Conservation (phyloP, 2,888 invertebrate genomes). For the Odontothrips loti region DNA sequence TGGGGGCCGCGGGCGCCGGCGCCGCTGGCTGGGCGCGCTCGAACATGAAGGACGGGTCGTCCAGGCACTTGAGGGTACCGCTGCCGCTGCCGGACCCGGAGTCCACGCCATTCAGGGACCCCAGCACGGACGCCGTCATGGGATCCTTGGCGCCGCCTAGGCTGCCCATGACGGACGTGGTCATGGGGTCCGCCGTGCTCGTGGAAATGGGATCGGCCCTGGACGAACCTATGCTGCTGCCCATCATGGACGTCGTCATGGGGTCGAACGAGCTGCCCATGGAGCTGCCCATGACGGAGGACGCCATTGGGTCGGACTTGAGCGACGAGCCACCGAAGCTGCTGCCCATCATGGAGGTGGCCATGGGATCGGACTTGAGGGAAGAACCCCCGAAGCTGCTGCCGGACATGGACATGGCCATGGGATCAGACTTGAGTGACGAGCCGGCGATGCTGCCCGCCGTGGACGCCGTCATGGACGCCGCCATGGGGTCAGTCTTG, state of each 20-base stretch:
- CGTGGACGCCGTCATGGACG: neutral
- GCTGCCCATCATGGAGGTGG: neutral
- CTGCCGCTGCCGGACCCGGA: slow-evolving; percentile 42
- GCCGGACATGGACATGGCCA: neutral
- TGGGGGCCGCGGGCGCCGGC: neutral
- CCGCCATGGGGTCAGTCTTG: neutral
- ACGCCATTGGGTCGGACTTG: neutral
- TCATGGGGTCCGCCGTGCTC: slow-evolving; percentile 10
- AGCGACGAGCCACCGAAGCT: neutral
- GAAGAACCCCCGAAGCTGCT: neutral
- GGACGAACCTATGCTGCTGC: neutral
- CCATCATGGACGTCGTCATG: slow-evolving; percentile 19
- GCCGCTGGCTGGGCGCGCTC: slow-evolving; percentile 41
- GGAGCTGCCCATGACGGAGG: slow-evolving; percentile 6
- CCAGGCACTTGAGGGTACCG: slow-evolving; percentile 52
- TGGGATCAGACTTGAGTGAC: neutral
- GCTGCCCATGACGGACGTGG: slow-evolving; percentile 6
- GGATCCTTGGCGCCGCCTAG: neutral
- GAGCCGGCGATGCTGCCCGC: neutral
- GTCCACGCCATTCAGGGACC: neutral
- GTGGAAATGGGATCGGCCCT: neutral
- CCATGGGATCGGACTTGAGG: neutral
- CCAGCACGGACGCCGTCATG: slow-evolving; percentile 4
- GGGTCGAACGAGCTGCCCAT: slow-evolving; percentile 12
- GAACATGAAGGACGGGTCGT: slow-evolving; percentile 55